phyloP scores from a whole-genome alignment of 2,888 invertebrate species.

The Callimorpha dominula region DNA sequence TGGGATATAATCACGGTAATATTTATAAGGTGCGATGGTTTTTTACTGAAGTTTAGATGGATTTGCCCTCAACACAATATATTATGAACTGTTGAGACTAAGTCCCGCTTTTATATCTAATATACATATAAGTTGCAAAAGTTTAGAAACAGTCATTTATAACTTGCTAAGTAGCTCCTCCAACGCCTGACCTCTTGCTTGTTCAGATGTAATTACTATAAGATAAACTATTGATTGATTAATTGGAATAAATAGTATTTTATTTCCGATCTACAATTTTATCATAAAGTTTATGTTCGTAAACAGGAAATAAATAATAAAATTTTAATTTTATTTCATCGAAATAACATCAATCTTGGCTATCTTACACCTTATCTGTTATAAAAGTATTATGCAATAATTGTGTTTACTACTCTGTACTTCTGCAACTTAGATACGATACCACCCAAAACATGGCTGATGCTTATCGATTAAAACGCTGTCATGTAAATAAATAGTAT shows the following conservation, averaged over 20 bases:
- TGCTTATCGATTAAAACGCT: too few species aligned
- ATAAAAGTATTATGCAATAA: not conserved
- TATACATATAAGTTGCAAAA: too few species aligned
- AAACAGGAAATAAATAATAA: conserved; percentile 13
- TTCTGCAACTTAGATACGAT: not conserved
- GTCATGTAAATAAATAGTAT: too few species aligned
- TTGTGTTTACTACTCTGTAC: not conserved
- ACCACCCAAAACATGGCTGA: not conserved
- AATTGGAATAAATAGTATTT: not conserved
- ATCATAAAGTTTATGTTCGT: conserved; percentile 13
- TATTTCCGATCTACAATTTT: conserved; percentile 5
- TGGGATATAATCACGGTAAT: too few species aligned
- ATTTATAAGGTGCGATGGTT: too few species aligned
- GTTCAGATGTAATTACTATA: not conserved
- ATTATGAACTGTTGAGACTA: too few species aligned
- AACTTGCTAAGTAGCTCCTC: too few species aligned
- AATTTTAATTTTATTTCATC: conserved; percentile 7
- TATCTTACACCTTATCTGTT: conserved; percentile 7
- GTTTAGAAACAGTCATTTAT: too few species aligned
- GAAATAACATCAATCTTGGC: not conserved
- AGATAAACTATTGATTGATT: not conserved
- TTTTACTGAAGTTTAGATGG: too few species aligned
- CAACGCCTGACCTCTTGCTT: not conserved
- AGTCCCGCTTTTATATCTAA: too few species aligned
- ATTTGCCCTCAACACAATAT: too few species aligned